Evolutionary conservation across 2,888 invertebrate species (phyloP).

Genomic region (Caenorhabditis virilis): DNA sequence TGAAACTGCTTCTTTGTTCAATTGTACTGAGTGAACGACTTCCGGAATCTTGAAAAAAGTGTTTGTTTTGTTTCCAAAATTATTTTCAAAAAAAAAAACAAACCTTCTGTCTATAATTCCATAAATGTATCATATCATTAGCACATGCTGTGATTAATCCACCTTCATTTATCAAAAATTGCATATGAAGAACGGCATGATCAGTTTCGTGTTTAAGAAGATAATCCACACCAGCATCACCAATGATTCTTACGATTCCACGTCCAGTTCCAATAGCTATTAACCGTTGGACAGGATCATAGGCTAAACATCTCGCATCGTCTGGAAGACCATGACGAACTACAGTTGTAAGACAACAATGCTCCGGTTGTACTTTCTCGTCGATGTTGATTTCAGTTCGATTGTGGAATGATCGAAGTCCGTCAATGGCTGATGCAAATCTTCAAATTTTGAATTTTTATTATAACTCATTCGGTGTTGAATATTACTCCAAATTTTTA

Average conservation of each 20-base stretch:
- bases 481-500: too few relatives aligned
- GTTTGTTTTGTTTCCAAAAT: too few relatives aligned
- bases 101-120: constrained; percentile 90
- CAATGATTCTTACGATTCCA: constrained; percentile 44
- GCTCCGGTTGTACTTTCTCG: constrained; percentile 55
- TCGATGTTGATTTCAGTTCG: constrained; percentile 52
- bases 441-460: too few relatives aligned
- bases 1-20: constrained; percentile 82
- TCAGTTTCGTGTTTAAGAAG: constrained; percentile 81
- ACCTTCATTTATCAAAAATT: constrained; percentile 95
- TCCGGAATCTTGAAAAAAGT: constrained; percentile 30
- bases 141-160: constrained; percentile 91
- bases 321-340: constrained; percentile 98
- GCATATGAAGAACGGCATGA: constrained; percentile 83
- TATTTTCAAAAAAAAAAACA: too few relatives aligned
- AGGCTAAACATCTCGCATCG: constrained; percentile 93
- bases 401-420: constrained; percentile 53
- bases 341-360: constrained; percentile 57
- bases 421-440: constrained; percentile 66
- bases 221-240: constrained; percentile 91
- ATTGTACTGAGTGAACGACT: constrained; percentile 93
- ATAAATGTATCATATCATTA: constrained; percentile 93
- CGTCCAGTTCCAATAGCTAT: constrained; percentile 86
- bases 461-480: too few relatives aligned
- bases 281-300: constrained; percentile 95